Conservation (phyloP, 1,140 invertebrate species). For the Bombus waltoni region DNA sequence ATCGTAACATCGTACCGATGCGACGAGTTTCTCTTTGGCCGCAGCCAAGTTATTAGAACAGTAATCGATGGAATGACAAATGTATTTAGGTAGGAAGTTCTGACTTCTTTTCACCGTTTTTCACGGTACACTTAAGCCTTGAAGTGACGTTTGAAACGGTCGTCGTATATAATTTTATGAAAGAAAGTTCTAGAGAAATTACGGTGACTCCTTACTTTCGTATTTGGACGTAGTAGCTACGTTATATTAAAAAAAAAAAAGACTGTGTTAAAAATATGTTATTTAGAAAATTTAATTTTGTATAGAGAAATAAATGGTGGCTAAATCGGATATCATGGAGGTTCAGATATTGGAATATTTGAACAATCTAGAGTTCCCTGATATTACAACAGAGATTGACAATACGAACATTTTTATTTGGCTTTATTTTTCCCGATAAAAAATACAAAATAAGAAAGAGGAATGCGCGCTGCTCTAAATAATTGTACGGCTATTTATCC, state of each 20-base stretch:
- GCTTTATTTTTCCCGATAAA: neutral
- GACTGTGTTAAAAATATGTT: neutral
- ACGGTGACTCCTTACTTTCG: neutral
- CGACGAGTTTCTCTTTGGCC: constrained; percentile 20
- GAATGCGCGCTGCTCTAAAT: no score
- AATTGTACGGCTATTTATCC: no score
- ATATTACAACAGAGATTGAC: no score
- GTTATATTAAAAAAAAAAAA: no score
- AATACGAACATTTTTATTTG: no score
- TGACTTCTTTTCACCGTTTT: neutral
- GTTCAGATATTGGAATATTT: neutral
- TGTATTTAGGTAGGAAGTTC: neutral
- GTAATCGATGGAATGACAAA: constrained; percentile 7
- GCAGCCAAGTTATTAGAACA: neutral
- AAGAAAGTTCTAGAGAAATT: neutral
- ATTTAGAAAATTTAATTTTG: neutral
- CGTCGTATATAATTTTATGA: neutral
- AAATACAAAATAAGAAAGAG: neutral
- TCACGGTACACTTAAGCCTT: neutral
- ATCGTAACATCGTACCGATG: constrained; percentile 10
- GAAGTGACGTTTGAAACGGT: neutral
- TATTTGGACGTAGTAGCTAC: neutral
- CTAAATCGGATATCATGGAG: neutral
- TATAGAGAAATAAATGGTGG: neutral
- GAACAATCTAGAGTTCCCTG: no score